Conservation (phyloP, 64 coral and sea anemone genomes). For the Anthopleura sola region DNA sequence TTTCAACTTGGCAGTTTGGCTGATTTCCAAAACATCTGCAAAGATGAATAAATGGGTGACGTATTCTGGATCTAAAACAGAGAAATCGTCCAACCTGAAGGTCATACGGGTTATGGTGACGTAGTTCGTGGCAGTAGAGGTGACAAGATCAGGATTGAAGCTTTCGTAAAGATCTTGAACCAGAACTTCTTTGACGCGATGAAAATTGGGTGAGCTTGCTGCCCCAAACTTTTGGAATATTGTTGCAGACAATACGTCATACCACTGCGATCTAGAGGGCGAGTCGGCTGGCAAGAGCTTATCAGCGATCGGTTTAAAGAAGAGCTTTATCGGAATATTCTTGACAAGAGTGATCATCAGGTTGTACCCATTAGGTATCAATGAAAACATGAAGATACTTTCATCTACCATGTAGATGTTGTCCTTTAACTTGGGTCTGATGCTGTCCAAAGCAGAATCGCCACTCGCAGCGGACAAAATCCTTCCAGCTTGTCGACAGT, state of each 20-base stretch:
- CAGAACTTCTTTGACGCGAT: neutral
- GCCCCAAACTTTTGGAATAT: conserved; percentile 49
- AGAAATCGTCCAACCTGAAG: conserved; percentile 30
- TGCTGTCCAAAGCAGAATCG: conserved; percentile 24
- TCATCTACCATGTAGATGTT: conserved; percentile 19
- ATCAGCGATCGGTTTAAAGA: conserved; percentile 35
- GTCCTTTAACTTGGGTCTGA: conserved; percentile 26
- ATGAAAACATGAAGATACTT: conserved; percentile 45
- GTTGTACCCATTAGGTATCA: neutral
- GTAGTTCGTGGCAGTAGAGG: conserved; percentile 43
- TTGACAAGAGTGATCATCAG: neutral
- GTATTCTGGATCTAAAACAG: conserved; percentile 37
- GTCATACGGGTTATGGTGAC: conserved; percentile 45
- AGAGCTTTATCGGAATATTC: conserved; percentile 23
- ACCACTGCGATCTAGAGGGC: conserved; percentile 2
- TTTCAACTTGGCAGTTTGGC: conserved; percentile 13
- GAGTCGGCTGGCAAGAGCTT: conserved; percentile 17
- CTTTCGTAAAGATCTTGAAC: conserved; percentile 30
- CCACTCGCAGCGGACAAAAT: conserved; percentile 30
- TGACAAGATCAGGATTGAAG: conserved; percentile 54
- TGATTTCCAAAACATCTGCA: conserved; percentile 44
- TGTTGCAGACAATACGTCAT: conserved; percentile 13
- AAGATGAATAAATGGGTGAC: conserved; percentile 51
- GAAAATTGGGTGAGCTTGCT: conserved; percentile 27
- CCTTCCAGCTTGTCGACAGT: conserved; percentile 18